A percentile compares a stretch with the other conserved stretches of the same genome.
Evolutionary conservation across 2,888 invertebrate species (phyloP).

Genomic region (Lathronympha strigana): DNA sequence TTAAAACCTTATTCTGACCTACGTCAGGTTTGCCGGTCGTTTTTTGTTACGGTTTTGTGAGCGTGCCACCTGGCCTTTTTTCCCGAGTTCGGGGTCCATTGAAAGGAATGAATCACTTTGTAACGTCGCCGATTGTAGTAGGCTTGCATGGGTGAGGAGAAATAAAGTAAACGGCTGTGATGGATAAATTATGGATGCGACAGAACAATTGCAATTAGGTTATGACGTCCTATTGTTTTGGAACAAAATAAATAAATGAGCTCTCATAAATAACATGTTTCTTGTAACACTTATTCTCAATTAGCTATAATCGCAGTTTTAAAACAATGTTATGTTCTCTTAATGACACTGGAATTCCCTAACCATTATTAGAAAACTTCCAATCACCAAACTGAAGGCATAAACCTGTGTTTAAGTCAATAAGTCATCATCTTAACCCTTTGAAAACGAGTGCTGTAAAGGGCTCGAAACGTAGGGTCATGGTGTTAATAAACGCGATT

Average conservation of each 20-base stretch:
- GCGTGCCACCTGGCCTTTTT: conserved; percentile 81
- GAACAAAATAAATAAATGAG: neutral
- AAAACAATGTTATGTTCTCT: too few species aligned
- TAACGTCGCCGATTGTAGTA: conserved; percentile 56
- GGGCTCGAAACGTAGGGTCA: too few species aligned
- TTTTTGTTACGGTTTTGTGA: conserved; percentile 71
- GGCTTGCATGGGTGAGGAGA: conserved; percentile 51
- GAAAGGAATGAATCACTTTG: conserved; percentile 72
- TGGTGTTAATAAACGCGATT: too few species aligned
- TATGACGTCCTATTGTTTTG: neutral
- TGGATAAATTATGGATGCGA: conserved; percentile 3
- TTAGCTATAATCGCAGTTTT: too few species aligned
- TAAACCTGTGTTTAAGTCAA: too few species aligned
- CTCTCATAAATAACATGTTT: too few species aligned
- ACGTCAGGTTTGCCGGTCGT: conserved; percentile 63
- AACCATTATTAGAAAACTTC: too few species aligned
- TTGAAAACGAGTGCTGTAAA: too few species aligned
- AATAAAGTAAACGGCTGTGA: conserved; percentile 41
- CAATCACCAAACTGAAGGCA: too few species aligned
- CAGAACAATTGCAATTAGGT: neutral
- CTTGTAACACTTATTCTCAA: too few species aligned
- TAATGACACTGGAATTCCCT: too few species aligned
- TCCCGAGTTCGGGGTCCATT: conserved; percentile 70
- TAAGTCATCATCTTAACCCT: too few species aligned
- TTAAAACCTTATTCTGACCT: conserved; percentile 43